A percentile compares a stretch with the other conserved stretches of the same genome.
Evolutionary conservation across 1,140 invertebrate genomes (phyloP).

Genomic region (Drosophila seguyi): DNA sequence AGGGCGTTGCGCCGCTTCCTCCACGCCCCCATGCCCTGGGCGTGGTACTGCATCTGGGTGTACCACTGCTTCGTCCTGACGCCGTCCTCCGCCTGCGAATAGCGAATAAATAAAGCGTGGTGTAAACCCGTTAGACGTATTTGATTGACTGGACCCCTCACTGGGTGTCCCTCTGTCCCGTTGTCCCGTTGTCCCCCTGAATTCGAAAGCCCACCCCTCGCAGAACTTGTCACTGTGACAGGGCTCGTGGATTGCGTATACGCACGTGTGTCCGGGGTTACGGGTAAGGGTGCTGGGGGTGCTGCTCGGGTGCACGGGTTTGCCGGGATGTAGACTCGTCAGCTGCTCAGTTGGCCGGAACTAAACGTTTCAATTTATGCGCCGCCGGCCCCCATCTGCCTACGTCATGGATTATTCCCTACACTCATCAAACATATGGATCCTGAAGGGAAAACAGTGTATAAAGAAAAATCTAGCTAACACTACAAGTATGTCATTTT

Average conservation of each 20-base stretch:
- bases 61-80: constrained; percentile 95
- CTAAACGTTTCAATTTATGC: constrained; percentile 81
- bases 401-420: background rate
- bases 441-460: background rate
- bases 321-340: constrained; percentile 21
- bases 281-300: background rate
- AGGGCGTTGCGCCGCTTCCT: constrained; percentile 95
- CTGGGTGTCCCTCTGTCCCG: background rate
- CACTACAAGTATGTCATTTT: too few relatives aligned
- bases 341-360: constrained; percentile 73
- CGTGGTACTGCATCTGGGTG: constrained; percentile 94
- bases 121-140: constrained; percentile 49
- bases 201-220: background rate
- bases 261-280: constrained; percentile 8
- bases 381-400: constrained; percentile 23
- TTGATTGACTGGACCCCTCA: constrained; percentile 63
- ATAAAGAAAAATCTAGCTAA: background rate
- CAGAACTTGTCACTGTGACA: constrained; percentile 53
- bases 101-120: constrained; percentile 60
- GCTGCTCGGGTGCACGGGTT: constrained; percentile 4
- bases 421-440: constrained; percentile 15
- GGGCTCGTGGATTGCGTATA: constrained; percentile 24
- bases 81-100: constrained; percentile 93
- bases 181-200: background rate
- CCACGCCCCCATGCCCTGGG: constrained; percentile 96